Conservation (phyloP, 2,888 invertebrate species). For the Drosophila anceps region DNA sequence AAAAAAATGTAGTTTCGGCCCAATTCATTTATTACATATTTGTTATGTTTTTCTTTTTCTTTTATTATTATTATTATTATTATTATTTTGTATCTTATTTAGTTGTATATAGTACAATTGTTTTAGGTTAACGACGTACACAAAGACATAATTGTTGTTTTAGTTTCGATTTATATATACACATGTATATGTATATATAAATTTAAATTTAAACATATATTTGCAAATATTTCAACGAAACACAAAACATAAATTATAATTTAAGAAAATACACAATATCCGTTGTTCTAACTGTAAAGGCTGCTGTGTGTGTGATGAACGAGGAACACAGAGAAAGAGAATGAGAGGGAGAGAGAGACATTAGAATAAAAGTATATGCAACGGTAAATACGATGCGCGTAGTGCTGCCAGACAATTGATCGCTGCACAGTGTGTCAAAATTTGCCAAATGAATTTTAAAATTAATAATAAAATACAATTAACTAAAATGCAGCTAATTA, state of each 20-base stretch:
- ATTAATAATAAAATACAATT: slow-evolving; percentile 25
- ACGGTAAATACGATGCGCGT: slow-evolving; percentile 20
- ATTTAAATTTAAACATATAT: slow-evolving; percentile 1
- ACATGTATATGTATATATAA: not conserved
- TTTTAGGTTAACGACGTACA: slow-evolving; percentile 36
- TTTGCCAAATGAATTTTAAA: slow-evolving; percentile 30
- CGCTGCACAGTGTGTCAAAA: slow-evolving; percentile 1
- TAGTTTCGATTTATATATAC: slow-evolving; percentile 6
- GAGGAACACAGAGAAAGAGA: slow-evolving; percentile 10
- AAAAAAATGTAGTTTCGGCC: slow-evolving; percentile 30
- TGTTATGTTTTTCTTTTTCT: slow-evolving; percentile 17
- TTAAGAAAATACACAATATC: not conserved
- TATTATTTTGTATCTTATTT: slow-evolving; percentile 29
- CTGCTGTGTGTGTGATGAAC: slow-evolving; percentile 21
- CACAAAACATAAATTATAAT: slow-evolving; percentile 18
- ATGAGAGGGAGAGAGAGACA: slow-evolving; percentile 2
- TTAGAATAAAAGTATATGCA: slow-evolving; percentile 5
- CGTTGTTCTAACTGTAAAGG: slow-evolving; percentile 8
- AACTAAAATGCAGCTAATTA: slow-evolving; percentile 61
- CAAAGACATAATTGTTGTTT: slow-evolving; percentile 27
- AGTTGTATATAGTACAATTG: slow-evolving; percentile 53
- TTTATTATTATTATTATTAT: slow-evolving; percentile 11
- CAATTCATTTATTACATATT: slow-evolving; percentile 32
- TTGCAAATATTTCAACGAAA: slow-evolving; percentile 37
- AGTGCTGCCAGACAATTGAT: slow-evolving; percentile 6